These are phyloP conservation scores for Ochotona princeps DNA, from an alignment of 2,113 vertebrate genomes.

Conservation along the genomic window DNA sequence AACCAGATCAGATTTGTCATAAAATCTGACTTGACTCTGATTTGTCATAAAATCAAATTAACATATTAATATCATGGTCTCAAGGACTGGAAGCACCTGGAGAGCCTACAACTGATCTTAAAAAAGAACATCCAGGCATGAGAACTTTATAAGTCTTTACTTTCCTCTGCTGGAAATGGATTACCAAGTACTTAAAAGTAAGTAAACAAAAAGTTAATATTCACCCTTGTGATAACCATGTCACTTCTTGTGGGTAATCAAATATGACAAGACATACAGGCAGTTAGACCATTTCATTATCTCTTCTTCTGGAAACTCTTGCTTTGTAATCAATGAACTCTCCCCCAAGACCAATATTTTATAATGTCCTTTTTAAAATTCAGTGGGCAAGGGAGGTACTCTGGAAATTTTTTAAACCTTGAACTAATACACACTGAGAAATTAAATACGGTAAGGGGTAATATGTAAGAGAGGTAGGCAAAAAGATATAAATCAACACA, in stretches of 20 bases:
- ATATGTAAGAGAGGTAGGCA: background rate
- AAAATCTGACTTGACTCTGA: slow-evolving; percentile 29
- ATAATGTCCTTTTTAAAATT: background rate
- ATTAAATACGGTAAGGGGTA: background rate
- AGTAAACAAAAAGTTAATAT: background rate
- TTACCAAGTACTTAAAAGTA: background rate
- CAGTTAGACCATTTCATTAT: background rate
- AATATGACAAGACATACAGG: background rate
- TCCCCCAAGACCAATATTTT: background rate
- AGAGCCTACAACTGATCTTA: slow-evolving; percentile 24
- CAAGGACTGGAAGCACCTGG: background rate
- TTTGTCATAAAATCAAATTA: slow-evolving; percentile 33
- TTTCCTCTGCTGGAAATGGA: slow-evolving; percentile 16
- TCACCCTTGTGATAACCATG: background rate
- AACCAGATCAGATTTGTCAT: slow-evolving; percentile 34
- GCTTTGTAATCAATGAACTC: slow-evolving; percentile 6
- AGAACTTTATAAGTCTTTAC: background rate
- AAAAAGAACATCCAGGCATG: background rate
- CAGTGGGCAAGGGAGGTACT: background rate
- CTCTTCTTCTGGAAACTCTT: background rate
- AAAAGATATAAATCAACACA: slow-evolving; percentile 16
- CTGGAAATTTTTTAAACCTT: background rate
- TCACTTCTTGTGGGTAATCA: background rate
- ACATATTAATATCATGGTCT: background rate
- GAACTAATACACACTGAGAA: background rate